Conservation (phyloP, 2,888 invertebrate species). For the Drosophila tanythrix region DNA sequence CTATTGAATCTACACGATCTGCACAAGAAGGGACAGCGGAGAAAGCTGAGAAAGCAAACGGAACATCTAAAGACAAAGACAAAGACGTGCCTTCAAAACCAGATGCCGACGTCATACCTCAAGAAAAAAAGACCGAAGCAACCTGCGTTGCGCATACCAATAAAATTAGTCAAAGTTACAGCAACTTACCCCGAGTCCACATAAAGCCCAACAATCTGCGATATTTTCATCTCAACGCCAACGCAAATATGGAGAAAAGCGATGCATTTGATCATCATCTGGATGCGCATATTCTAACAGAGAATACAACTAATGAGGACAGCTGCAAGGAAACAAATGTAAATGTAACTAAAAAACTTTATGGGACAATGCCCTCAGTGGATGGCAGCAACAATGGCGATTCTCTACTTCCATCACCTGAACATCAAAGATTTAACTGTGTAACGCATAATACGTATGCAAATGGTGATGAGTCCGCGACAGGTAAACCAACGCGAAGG, state of each 20-base stretch:
- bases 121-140: conserved; percentile 46
- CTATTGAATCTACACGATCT: conserved; percentile 56
- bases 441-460: conserved; percentile 31
- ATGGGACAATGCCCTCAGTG: conserved; percentile 12
- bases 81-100: conserved; percentile 43
- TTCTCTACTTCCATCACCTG: conserved; percentile 39
- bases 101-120: conserved; percentile 42
- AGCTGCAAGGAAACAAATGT: conserved; percentile 28
- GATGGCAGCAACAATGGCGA: conserved; percentile 32
- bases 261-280: conserved; percentile 34
- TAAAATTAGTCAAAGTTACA: conserved; percentile 68
- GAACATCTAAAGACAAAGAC: conserved; percentile 21
- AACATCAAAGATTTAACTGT: conserved; percentile 40
- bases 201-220: conserved; percentile 54
- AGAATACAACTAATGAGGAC: conserved; percentile 10
- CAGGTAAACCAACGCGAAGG: conserved; percentile 71
- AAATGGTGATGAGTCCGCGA: conserved; percentile 48
- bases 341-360: conserved; percentile 14
- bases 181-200: conserved; percentile 83
- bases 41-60: conserved; percentile 2
- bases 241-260: conserved; percentile 20
- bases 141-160: conserved; percentile 41
- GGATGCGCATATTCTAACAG: conserved; percentile 29
- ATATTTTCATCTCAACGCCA: conserved; percentile 43
- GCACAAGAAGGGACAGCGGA: conserved; percentile 6